Base-by-base conservation (phyloP, 2,888 invertebrate species). In the Torymus tubicola region DNA sequence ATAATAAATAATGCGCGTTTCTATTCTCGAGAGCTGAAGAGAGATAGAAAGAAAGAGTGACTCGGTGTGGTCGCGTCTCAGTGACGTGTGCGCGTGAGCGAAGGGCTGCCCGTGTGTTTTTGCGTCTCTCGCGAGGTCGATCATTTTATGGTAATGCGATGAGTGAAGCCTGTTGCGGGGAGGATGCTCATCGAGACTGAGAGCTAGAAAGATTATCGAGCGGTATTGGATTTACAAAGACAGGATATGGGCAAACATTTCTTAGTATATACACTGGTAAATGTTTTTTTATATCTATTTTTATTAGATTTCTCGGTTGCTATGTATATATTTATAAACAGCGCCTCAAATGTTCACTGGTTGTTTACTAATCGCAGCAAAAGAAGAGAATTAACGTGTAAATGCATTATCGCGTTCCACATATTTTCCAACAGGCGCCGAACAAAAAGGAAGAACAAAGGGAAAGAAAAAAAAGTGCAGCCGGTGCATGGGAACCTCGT, bases 1-100 rank as follows among this genome's bases (percentile, higher is more conserved):
- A 84, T 84, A 84, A 85, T 84, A 84, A 84, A 84, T 84, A 84
- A 67, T 55, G 58, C 63, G 61, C 65, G 57, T 65, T 78, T 78
- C 64, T 77, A 55, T 69, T 60, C 58, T 52, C 13, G 61, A 24
- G 65, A 76, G 64, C 57, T 31, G 58, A 5, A 69, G 67, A 58
- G 52, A 21, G 64, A 53, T 55, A 68, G 21, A 31, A 24, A 53
- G 67, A 79, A 73, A 83, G 71, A 55, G 31, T 16, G 18, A 53
- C 24, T 42, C 64, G 69, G 77, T 77, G 77, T 77, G 77, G 77
- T 77, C 77, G 69, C 11, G 58, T 21, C 61, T 65, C 72, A 42
- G 61, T 63, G 24, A 24, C 52, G 14, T 21, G 5, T 31, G 31
- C 31, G 3, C 31, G 42, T 42, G 42, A 42, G 42, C 42, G 42